Conservation (phyloP, 2,888 invertebrate genomes). For the Teleiodes luculella region DNA sequence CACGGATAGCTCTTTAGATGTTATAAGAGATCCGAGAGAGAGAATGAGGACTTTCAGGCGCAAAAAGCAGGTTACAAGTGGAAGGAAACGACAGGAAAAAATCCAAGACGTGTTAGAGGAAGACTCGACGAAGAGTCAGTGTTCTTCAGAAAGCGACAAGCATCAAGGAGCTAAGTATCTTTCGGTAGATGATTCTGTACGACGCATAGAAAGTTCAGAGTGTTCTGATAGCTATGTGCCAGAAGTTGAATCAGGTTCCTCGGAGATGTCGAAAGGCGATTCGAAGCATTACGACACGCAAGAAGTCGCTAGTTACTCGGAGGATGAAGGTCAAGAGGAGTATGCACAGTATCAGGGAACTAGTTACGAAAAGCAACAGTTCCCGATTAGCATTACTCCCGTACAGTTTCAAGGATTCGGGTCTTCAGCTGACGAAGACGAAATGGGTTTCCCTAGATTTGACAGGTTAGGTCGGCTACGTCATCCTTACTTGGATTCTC, state of each 20-base stretch:
- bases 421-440: conserved; percentile 81
- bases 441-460: conserved; percentile 82
- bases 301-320: conserved; percentile 70
- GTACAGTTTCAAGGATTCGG: conserved; percentile 80
- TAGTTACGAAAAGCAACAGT: conserved; percentile 64
- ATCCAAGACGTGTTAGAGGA: conserved; percentile 76
- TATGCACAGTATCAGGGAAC: conserved; percentile 66
- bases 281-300: conserved; percentile 61
- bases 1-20: conserved; percentile 84
- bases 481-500: conserved; percentile 73
- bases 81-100: conserved; percentile 77
- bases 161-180: conserved; percentile 58
- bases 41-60: conserved; percentile 83
- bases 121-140: conserved; percentile 73
- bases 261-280: conserved; percentile 79
- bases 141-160: conserved; percentile 73
- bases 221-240: conserved; percentile 85
- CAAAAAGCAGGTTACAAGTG: conserved; percentile 80
- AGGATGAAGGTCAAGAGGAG: conserved; percentile 75
- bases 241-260: conserved; percentile 80
- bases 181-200: conserved; percentile 61
- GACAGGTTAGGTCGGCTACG: conserved; percentile 78
- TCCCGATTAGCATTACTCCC: conserved; percentile 67
- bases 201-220: conserved; percentile 81
- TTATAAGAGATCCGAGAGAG: conserved; percentile 83